Evolutionary conservation across 2,888 invertebrate species (phyloP).

Genomic region (Hypena proboscidalis): DNA sequence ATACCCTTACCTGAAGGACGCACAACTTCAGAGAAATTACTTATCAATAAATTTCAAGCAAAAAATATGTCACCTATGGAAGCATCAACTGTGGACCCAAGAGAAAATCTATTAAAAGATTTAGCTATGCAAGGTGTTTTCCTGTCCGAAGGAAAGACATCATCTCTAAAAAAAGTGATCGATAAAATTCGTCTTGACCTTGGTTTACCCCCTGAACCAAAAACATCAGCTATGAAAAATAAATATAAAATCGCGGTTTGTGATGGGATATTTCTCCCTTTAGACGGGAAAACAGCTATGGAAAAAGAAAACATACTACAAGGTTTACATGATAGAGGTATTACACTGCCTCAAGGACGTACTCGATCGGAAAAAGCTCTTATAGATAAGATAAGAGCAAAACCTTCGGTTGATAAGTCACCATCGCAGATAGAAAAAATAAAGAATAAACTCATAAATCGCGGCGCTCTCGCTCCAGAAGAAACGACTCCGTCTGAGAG

Average conservation of each 20-base stretch:
- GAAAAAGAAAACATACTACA: constrained; percentile 28
- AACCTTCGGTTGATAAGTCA: constrained; percentile 34
- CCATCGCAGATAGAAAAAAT: too few relatives aligned
- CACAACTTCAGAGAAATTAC: constrained; percentile 43
- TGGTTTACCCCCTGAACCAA: constrained; percentile 1
- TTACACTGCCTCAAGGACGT: constrained; percentile 10
- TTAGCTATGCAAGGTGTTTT: constrained; percentile 44
- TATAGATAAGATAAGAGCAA: constrained; percentile 12
- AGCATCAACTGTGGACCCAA: constrained; percentile 41
- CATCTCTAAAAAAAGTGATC: constrained; percentile 46
- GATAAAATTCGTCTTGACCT: too few relatives aligned
- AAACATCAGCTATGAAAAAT: constrained; percentile 13
- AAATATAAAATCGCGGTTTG: constrained; percentile 33
- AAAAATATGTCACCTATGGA: constrained; percentile 39
- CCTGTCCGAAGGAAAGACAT: constrained; percentile 48
- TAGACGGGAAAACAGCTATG: constrained; percentile 39
- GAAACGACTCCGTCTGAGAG: background rate
- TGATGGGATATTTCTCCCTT: too few relatives aligned
- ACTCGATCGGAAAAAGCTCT: constrained; percentile 39
- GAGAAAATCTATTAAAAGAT: constrained; percentile 44
- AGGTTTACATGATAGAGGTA: constrained; percentile 1
- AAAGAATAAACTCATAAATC: constrained; percentile 2
- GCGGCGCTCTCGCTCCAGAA: constrained; percentile 1
- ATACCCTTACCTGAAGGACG: constrained; percentile 25
- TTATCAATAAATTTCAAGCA: constrained; percentile 16